Conservation (phyloP, 2,888 invertebrate species). For the Eupithecia centaureata region DNA sequence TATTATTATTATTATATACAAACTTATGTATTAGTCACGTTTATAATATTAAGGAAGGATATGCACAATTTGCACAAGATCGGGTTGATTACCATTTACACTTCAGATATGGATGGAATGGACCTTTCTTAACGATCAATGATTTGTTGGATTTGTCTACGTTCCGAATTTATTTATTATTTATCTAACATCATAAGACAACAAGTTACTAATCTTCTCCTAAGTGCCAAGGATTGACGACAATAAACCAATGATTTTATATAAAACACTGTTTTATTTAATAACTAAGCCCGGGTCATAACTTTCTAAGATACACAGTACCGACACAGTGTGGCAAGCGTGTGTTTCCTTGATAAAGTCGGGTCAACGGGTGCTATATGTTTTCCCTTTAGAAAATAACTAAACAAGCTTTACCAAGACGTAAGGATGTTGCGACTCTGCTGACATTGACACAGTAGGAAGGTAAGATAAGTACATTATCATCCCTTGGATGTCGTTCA, state of each 20-base stretch:
- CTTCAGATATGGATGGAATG: too few species aligned
- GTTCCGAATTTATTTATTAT: too few species aligned
- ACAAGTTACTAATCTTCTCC: not conserved
- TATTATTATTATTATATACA: too few species aligned
- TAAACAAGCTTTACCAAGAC: conserved; percentile 12
- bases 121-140: too few species aligned
- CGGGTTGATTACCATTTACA: too few species aligned
- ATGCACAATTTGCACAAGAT: too few species aligned
- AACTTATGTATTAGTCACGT: too few species aligned
- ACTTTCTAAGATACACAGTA: not conserved
- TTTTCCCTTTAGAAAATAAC: conserved; percentile 12
- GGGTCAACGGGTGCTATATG: conserved; percentile 3
- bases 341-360: conserved; percentile 7
- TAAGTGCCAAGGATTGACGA: conserved; percentile 16
- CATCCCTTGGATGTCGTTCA: conserved; percentile 1
- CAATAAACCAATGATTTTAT: conserved; percentile 17
- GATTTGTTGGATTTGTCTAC: too few species aligned
- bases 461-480: conserved; percentile 4
- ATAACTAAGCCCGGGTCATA: not conserved
- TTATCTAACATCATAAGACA: not conserved
- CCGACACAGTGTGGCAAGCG: not conserved
- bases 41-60: too few species aligned
- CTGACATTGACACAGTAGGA: conserved; percentile 6
- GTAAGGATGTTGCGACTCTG: not conserved
- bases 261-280: conserved; percentile 9